Evolutionary conservation across 1,140 invertebrate genomes (phyloP), one percentile per base, ranked within the genome.

Genomic region (Lysiphlebus fabarum): DNA sequence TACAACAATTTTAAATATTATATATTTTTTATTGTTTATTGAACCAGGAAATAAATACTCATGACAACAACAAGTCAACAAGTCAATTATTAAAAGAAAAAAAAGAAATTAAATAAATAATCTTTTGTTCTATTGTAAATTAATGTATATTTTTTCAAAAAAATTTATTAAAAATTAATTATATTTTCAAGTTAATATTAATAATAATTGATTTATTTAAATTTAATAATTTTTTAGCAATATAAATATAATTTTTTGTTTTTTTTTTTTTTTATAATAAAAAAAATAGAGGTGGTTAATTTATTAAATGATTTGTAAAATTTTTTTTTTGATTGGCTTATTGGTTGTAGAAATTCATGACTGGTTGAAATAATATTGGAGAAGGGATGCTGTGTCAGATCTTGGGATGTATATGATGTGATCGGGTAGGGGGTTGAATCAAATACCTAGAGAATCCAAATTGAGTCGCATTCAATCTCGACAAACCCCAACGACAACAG

Each of bases 401-500:
- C 40, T 26, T 42, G 57, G 50, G 58, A 60, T 56, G 54, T 47
- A 42, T 12, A 38, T 37, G 49, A 48, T 43, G 57, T 12, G 53
- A 47, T 59, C 2, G 60, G 67, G 73, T 73, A 74, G 71, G 73
- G 73, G 70, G 70, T 56, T 70, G 71, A 73, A 72, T 72, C 67
- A n/a, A 73, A 65, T 70, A 70, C 62, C 62, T 62, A 58, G 61
- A 70, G 62, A 26, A 61, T 50, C 51, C 58, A 57, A 59, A 65
- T 62, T 62, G 59, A 45, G 50, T 65, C 62, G 67, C 73, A 75
- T 65, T 74, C 65, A 62, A 61, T 70, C 70, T 62, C 59, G 58
- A 58, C 61, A 26, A 67, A 65, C 65, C 63, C 63, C 55, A 65
- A 66, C 63, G 56, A 61, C 62, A 56, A 61, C 54, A 48, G 54